Evolutionary conservation across 2,888 invertebrate genomes (phyloP).

Genomic region (Deilephila porcellus): DNA sequence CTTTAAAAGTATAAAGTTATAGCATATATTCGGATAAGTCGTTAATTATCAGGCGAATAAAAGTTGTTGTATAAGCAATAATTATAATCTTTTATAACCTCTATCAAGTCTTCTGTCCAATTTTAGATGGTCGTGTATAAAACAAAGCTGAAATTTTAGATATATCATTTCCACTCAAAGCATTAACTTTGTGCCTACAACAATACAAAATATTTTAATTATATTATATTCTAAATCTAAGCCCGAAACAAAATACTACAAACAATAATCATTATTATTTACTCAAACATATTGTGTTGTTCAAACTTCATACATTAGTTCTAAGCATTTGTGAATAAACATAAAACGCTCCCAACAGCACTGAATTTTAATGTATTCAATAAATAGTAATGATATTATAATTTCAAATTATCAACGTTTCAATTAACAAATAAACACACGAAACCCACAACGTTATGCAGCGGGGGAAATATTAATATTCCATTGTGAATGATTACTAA

Average conservation of each 20-base stretch:
- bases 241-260: neutral
- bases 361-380: slow-evolving; percentile 3
- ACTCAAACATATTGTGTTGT: neutral
- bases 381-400: slow-evolving; percentile 6
- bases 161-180: too few relatives aligned
- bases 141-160: too few relatives aligned
- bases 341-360: neutral
- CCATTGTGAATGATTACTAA: neutral
- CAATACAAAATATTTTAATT: too few relatives aligned
- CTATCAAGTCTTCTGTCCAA: too few relatives aligned
- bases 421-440: slow-evolving; percentile 2
- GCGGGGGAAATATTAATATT: neutral
- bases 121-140: too few relatives aligned
- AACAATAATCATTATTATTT: neutral
- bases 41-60: too few relatives aligned
- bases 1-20: too few relatives aligned
- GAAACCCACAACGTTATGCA: neutral
- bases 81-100: too few relatives aligned
- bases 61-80: too few relatives aligned
- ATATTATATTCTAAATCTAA: neutral
- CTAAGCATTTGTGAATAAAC: neutral
- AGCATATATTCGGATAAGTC: too few relatives aligned
- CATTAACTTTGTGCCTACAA: too few relatives aligned
- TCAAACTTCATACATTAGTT: neutral
- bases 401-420: slow-evolving; percentile 1